Evolutionary conservation across 2,888 invertebrate species (phyloP).

Genomic region (Operophtera brumata): DNA sequence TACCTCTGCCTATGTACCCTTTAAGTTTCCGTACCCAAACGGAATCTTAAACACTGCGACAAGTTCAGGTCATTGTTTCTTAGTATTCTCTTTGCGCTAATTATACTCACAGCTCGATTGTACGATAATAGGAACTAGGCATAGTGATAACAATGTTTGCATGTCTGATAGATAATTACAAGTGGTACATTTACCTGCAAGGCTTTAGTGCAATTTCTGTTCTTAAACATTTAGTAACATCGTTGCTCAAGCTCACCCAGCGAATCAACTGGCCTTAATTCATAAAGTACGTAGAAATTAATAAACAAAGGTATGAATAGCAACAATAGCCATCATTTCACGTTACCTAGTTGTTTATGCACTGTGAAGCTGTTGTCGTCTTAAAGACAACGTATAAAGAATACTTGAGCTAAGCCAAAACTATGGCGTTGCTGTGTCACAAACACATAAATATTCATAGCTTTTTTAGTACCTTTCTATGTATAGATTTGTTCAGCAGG

Average conservation of each 20-base stretch:
- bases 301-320: constrained; percentile 9
- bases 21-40: too few species aligned
- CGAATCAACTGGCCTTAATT: not conserved
- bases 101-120: constrained; percentile 31
- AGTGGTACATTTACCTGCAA: constrained; percentile 45
- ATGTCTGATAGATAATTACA: constrained; percentile 47
- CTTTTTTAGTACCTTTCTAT: constrained; percentile 43
- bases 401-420: constrained; percentile 23
- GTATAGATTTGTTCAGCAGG: constrained; percentile 42
- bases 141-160: constrained; percentile 52
- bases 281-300: not conserved
- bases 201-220: constrained; percentile 36
- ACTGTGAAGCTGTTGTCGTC: constrained; percentile 24
- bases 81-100: constrained; percentile 33
- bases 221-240: constrained; percentile 5
- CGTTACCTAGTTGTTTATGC: constrained; percentile 22
- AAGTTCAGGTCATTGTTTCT: constrained; percentile 39
- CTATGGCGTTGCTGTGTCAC: constrained; percentile 6
- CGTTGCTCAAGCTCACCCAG: not conserved
- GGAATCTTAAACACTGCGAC: too few species aligned
- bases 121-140: constrained; percentile 48
- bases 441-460: constrained; percentile 55
- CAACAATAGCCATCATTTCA: constrained; percentile 4
- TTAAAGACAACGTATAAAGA: constrained; percentile 35
- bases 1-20: too few species aligned